A percentile compares a stretch with the other conserved stretches of the same genome.
These are phyloP conservation scores for Thyatira batis DNA, from an alignment of 2,888 invertebrate species.

Conservation along the genomic window DNA sequence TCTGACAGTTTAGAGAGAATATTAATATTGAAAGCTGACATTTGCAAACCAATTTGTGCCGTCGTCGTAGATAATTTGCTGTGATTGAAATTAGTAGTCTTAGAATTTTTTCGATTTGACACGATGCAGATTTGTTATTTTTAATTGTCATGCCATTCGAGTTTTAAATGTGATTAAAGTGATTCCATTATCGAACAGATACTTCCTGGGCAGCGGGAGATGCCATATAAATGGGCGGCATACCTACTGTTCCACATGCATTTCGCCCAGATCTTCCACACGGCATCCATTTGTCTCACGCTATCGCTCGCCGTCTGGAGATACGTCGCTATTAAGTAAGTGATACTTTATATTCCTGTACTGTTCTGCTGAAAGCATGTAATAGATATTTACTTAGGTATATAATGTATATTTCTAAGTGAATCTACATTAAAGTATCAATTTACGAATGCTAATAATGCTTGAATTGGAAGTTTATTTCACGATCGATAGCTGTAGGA, in stretches of 20 bases:
- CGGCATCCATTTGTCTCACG: slow-evolving; percentile 91
- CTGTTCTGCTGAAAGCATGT: neutral
- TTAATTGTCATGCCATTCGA: neutral
- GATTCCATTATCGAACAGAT: slow-evolving; percentile 51
- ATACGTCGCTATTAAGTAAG: slow-evolving; percentile 91
- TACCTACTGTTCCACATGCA: slow-evolving; percentile 91
- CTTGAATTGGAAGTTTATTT: neutral
- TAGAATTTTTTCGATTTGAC: too few relatives aligned
- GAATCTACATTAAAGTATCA: neutral
- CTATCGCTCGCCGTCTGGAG: slow-evolving; percentile 93
- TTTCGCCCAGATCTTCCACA: slow-evolving; percentile 90
- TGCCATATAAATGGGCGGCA: slow-evolving; percentile 88
- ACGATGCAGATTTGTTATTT: neutral
- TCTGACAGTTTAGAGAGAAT: too few relatives aligned
- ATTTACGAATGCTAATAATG: neutral
- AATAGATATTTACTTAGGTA: too few relatives aligned
- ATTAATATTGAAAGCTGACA: too few relatives aligned
- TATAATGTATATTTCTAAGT: too few relatives aligned
- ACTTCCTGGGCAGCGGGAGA: slow-evolving; percentile 84
- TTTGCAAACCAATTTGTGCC: too few relatives aligned
- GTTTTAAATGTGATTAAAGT: neutral
- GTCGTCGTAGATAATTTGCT: too few relatives aligned
- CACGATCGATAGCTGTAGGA: neutral
- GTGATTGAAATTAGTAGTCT: too few relatives aligned
- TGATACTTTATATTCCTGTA: slow-evolving; percentile 16